Conservation (phyloP, 64 coral and sea anemone species). For the Dendrophyllia cribrosa region DNA sequence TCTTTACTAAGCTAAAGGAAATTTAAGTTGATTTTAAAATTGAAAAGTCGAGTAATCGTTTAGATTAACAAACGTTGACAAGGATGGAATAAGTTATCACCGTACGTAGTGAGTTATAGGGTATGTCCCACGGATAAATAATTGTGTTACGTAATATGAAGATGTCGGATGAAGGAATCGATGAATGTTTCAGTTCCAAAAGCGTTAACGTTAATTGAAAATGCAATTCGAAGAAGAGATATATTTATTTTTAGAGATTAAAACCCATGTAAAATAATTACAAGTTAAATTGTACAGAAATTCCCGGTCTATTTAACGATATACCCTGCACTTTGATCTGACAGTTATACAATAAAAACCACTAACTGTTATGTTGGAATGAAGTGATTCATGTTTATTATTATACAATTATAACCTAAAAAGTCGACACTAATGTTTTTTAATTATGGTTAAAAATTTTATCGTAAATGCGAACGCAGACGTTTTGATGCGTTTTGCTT, state of each 20-base stretch:
- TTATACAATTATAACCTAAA: no score
- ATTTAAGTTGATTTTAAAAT: no score
- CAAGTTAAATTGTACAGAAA: constrained; percentile 53
- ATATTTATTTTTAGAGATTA: constrained; percentile 64
- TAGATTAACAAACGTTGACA: no score
- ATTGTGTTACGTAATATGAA: neutral
- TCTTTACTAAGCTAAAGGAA: no score
- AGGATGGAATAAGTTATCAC: no score
- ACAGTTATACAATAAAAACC: neutral
- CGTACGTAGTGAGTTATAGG: neutral
- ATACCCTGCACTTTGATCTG: constrained; percentile 52
- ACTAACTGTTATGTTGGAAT: neutral
- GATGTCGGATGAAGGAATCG: neutral
- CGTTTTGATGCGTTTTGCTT: no score
- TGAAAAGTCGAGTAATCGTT: no score
- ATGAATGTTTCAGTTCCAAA: neutral
- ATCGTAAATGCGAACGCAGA: no score
- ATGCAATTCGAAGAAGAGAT: constrained; percentile 48
- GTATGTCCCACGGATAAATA: neutral
- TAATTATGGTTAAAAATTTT: no score
- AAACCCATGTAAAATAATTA: constrained; percentile 34
- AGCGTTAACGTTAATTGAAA: constrained; percentile 1
- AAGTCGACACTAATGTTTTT: no score
- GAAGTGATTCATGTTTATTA: neutral
- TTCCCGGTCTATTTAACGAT: constrained; percentile 18